Base-by-base conservation (phyloP, 1,140 invertebrate species). In the Conus ventricosus region DNA sequence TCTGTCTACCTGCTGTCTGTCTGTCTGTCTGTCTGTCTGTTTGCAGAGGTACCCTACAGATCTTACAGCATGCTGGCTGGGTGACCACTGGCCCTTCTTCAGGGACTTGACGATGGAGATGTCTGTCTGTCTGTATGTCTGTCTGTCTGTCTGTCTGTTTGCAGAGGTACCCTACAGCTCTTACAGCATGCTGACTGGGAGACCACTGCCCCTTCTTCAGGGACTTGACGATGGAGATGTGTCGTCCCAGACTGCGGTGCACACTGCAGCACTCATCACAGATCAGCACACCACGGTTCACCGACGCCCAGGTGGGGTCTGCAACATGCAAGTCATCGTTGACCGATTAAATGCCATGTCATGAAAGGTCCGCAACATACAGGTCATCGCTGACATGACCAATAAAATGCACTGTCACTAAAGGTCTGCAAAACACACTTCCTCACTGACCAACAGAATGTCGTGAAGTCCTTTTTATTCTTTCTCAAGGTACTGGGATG, bases 231-330 rank as follows among this genome's bases (percentile, higher is more conserved):
- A 99, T 98, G 75, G 98, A 99, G 91, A 99, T 97, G 95, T 99
- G 98, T 89, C 98, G 96, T 5, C 99, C 99, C 89, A 99, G 96
- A 95, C 98, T 99, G 60, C 99, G 96, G 95, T 99, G 99, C 90
- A 99, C 97, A 93, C 98, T 98, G 94, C 98, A 99, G 94, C 99
- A 99, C 93, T 99, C 98, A 85, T 98, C 97, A 95, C 99, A 99
- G 55, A 99, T 96, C 83, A 99, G 95, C 91, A 99, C 97, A 10
- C 98, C 99, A 92, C 98, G 96, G 95, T 99, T 99, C 82, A 99
- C 96, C 8, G 98, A 98, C 75, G 98, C 98, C 99, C 99, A 99
- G 55, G 97, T 97, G 54, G 98, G 98, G 96, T 99, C 98, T 98
- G 94, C 0, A 82, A 51, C 27, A 82, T 13, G 10, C 39, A 39